A percentile compares a stretch with the other conserved stretches of the same genome.
Conservation (phyloP, 2,888 invertebrate species). For the Crocallis elinguaria region DNA sequence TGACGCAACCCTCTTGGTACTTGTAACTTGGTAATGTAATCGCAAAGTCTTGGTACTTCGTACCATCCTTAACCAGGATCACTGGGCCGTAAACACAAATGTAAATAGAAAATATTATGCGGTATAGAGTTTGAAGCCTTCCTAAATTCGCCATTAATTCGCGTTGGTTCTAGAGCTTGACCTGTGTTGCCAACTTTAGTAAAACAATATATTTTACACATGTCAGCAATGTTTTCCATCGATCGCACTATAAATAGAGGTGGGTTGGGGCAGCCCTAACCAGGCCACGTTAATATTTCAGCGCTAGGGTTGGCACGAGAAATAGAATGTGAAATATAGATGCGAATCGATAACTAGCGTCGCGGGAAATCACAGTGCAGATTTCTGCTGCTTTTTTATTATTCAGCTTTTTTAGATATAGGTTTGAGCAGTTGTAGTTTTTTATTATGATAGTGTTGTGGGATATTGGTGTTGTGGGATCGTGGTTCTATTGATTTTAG, state of each 20-base stretch:
- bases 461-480: background rate
- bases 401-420: constrained; percentile 7
- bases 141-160: too few species aligned
- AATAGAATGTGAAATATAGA: constrained; percentile 27
- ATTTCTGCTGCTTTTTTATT: constrained; percentile 10
- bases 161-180: too few species aligned
- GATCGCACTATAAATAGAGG: constrained; percentile 23
- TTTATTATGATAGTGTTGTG: background rate
- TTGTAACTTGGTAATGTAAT: too few species aligned
- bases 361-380: constrained; percentile 18
- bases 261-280: constrained; percentile 20
- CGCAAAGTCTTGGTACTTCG: too few species aligned
- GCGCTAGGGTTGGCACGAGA: constrained; percentile 23
- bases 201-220: background rate
- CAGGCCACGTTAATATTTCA: constrained; percentile 32
- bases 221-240: background rate
- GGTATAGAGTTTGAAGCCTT: too few species aligned
- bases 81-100: too few species aligned
- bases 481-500: background rate
- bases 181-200: background rate
- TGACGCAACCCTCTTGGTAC: too few species aligned
- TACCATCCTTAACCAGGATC: too few species aligned
- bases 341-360: constrained; percentile 25
- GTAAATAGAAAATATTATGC: too few species aligned
- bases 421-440: constrained; percentile 3